phyloP scores from a whole-genome alignment of 2,113 vertebrate species.

The Eulemur macaco region DNA sequence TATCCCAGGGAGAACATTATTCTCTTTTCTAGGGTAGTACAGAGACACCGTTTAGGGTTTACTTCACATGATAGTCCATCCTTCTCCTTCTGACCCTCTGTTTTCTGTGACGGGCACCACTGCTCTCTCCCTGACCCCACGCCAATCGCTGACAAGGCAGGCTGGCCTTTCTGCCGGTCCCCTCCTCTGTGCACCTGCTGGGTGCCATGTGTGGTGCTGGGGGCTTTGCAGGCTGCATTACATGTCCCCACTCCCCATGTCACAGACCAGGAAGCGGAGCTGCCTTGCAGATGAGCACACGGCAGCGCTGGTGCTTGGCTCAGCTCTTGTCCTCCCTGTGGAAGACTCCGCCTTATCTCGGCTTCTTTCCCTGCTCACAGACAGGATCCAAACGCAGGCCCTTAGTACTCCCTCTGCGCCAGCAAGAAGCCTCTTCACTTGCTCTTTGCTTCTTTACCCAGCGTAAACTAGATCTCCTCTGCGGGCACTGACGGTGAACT shows the following conservation, averaged over 20 bases:
- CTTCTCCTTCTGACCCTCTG: background rate
- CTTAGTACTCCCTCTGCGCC: background rate
- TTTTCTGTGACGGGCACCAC: background rate
- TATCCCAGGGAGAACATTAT: background rate
- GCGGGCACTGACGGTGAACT: background rate
- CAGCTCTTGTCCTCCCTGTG: too few species aligned
- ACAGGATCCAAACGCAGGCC: background rate
- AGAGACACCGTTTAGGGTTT: background rate
- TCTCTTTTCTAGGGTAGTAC: background rate
- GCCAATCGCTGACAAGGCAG: background rate
- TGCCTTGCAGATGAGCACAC: rapidly evolving
- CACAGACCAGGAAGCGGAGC: background rate
- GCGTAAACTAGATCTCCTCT: background rate
- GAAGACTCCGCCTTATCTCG: background rate
- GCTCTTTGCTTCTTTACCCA: background rate
- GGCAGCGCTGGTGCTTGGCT: background rate
- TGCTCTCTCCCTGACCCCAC: background rate
- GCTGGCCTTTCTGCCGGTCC: background rate
- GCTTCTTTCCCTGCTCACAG: background rate
- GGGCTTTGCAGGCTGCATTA: background rate
- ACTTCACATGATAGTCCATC: background rate
- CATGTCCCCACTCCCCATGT: background rate
- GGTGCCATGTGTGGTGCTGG: rapidly evolving
- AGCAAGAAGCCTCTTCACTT: background rate
- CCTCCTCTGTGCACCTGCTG: background rate